A percentile compares a stretch with the other conserved stretches of the same genome.
These are phyloP conservation scores for Heterotilapia buettikoferi DNA, from an alignment of 2,113 vertebrate species.

Conservation along the genomic window DNA sequence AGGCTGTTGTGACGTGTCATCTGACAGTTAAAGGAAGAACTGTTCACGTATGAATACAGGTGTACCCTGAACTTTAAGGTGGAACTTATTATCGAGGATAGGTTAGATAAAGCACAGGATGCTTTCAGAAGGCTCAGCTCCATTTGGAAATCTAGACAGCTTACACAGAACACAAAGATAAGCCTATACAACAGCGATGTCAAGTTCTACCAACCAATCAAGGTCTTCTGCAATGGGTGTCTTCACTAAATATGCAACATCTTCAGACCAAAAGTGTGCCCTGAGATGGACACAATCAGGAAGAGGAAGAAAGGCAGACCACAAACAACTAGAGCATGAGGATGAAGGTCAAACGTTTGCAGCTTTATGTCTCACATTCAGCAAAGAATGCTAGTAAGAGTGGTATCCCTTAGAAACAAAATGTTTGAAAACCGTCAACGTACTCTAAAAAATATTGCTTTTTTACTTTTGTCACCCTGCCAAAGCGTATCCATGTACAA, in stretches of 20 bases:
- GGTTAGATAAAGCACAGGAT: background rate
- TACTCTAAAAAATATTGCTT: background rate
- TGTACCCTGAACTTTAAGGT: background rate
- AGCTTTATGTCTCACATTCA: background rate
- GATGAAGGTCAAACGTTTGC: background rate
- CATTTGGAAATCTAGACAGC: background rate
- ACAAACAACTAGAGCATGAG: background rate
- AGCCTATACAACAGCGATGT: background rate
- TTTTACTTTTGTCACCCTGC: conserved; percentile 11
- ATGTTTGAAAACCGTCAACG: background rate
- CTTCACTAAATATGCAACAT: background rate
- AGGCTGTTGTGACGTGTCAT: background rate
- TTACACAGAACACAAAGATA: background rate
- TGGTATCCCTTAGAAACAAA: background rate
- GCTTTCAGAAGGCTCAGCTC: background rate
- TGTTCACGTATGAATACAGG: background rate
- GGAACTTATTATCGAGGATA: rapidly evolving
- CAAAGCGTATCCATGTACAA: background rate
- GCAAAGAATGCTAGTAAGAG: background rate
- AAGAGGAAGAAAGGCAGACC: background rate
- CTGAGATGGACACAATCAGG: background rate
- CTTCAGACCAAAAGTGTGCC: background rate
- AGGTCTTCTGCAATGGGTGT: background rate
- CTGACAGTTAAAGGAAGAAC: background rate
- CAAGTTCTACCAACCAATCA: background rate